These are phyloP conservation scores for Ceyx margarethae DNA, from an alignment of 2,113 vertebrate species.

Conservation along the genomic window DNA sequence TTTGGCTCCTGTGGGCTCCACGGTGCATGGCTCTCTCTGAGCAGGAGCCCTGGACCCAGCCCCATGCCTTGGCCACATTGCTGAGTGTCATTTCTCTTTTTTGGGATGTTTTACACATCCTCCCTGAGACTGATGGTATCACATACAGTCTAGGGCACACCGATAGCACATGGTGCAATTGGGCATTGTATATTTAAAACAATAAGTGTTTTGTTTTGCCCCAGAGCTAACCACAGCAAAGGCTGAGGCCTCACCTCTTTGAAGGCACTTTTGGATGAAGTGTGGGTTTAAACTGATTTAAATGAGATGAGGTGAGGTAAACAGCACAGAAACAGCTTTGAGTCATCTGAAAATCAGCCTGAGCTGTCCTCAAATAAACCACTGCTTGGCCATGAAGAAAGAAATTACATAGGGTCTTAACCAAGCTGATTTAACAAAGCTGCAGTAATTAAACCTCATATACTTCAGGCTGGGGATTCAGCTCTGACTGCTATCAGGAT, in stretches of 20 bases:
- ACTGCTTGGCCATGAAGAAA: constrained; percentile 40
- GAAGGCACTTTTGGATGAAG: background rate
- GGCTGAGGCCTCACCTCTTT: background rate
- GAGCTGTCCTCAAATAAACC: constrained; percentile 57
- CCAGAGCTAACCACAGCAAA: background rate
- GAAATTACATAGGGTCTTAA: constrained; percentile 58
- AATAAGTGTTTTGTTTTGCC: background rate
- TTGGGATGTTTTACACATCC: accelerated
- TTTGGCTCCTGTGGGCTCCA: background rate
- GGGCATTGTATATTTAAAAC: background rate
- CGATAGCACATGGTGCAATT: background rate
- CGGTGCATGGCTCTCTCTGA: accelerated
- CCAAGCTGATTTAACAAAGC: constrained; percentile 59
- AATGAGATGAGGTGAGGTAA: background rate
- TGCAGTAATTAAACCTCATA: constrained; percentile 59
- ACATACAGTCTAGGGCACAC: background rate
- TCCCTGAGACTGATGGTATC: background rate
- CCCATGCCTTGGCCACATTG: accelerated
- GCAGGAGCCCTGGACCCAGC: background rate
- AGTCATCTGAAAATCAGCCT: background rate
- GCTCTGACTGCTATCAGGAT: background rate
- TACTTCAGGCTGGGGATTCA: constrained; percentile 48
- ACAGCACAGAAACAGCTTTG: background rate
- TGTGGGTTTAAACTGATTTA: background rate
- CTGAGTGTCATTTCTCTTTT: background rate